phyloP scores from a whole-genome alignment of 2,888 invertebrate species.

The Hirtodrosophila alboralis region DNA sequence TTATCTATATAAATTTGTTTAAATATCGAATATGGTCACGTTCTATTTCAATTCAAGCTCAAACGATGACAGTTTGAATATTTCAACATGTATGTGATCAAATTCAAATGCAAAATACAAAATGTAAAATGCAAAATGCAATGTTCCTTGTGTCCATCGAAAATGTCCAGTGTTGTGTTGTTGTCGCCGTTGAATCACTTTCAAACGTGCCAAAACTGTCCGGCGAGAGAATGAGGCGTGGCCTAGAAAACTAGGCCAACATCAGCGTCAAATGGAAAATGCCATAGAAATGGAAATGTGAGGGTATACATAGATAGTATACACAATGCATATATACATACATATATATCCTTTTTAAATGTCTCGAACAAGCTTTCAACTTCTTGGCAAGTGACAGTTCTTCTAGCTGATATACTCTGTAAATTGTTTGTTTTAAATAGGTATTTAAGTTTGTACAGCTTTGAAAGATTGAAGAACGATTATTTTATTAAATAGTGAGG shows the following conservation, averaged over 20 bases:
- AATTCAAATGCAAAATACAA: constrained; percentile 48
- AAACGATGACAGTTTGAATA: constrained; percentile 48
- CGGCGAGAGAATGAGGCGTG: constrained; percentile 25
- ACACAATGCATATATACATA: constrained; percentile 12
- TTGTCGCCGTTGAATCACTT: constrained; percentile 54
- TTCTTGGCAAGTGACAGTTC: constrained; percentile 9
- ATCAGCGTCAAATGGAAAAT: constrained; percentile 46
- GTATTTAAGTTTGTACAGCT: neutral
- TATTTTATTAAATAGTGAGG: too few relatives aligned
- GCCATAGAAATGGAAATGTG: constrained; percentile 52
- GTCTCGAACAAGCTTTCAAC: constrained; percentile 11
- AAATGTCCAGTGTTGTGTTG: constrained; percentile 43
- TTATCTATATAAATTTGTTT: constrained; percentile 2
- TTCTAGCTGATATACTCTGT: constrained; percentile 22
- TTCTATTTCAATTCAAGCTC: constrained; percentile 33
- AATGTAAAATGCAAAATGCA: too few relatives aligned
- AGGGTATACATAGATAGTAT: too few relatives aligned
- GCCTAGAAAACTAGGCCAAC: constrained; percentile 52
- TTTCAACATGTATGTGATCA: constrained; percentile 44
- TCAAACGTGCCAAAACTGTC: constrained; percentile 54
- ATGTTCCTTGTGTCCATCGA: constrained; percentile 8
- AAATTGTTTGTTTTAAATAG: neutral
- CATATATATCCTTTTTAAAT: constrained; percentile 10
- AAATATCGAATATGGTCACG: constrained; percentile 31
- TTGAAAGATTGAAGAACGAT: too few relatives aligned